Conservation (phyloP, 2,113 vertebrate species). For the Ciconia stormi region DNA sequence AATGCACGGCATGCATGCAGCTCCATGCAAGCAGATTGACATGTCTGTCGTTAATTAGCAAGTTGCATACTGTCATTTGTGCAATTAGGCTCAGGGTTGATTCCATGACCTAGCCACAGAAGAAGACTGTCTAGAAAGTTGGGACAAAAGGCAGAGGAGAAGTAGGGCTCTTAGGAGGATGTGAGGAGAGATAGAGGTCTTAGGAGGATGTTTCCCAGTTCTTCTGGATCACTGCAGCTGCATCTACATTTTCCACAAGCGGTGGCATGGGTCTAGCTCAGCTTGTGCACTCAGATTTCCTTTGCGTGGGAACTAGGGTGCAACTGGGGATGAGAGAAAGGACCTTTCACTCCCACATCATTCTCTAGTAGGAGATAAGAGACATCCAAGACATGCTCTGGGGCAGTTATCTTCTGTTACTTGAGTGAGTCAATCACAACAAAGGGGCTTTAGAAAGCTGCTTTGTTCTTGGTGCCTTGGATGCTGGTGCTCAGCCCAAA, state of each 20-base stretch:
- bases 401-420: neutral
- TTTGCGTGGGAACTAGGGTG: neutral
- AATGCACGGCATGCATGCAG: neutral
- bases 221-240: neutral
- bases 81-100: neutral
- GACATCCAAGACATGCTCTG: neutral
- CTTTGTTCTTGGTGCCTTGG: neutral
- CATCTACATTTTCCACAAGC: neutral
- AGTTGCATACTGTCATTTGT: neutral
- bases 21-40: neutral
- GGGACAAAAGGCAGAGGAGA: neutral
- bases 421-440: neutral
- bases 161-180: neutral
- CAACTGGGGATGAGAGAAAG: neutral
- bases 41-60: neutral
- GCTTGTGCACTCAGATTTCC: neutral
- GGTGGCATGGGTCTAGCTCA: neutral
- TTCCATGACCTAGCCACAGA: neutral
- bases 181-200: neutral
- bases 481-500: neutral
- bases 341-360: neutral
- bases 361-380: neutral
- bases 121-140: neutral
- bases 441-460: neutral
- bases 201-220: neutral